phyloP scores from a whole-genome alignment of 2,113 vertebrate genomes.

The Tychaedon coryphoeus region DNA sequence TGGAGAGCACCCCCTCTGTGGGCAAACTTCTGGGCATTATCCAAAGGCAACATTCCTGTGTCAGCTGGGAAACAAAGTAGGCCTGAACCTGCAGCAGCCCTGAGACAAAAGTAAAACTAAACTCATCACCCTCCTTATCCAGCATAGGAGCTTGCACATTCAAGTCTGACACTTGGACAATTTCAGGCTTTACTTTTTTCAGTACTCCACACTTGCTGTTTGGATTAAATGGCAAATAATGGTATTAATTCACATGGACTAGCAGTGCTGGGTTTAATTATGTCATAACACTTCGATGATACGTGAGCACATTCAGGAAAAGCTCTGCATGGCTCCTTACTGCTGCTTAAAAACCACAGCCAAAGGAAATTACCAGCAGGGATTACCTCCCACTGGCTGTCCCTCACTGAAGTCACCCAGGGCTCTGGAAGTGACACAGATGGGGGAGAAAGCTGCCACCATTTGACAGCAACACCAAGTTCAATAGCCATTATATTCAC shows the following conservation, averaged over 20 bases:
- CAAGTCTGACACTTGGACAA: background rate
- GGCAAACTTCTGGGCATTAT: background rate
- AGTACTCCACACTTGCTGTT: background rate
- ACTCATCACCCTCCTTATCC: background rate
- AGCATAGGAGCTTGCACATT: background rate
- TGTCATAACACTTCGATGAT: background rate
- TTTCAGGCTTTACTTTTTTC: background rate
- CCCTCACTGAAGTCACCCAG: background rate
- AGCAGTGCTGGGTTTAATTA: background rate
- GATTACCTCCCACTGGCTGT: background rate
- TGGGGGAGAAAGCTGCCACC: background rate
- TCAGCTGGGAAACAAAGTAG: background rate
- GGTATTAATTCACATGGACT: background rate
- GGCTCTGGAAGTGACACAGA: background rate
- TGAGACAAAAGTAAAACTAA: background rate
- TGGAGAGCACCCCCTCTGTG: background rate
- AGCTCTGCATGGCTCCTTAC: background rate
- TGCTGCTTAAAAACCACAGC: background rate
- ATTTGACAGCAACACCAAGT: background rate
- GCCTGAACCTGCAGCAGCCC: background rate
- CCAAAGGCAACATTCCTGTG: background rate
- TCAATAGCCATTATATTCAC: slow-evolving; percentile 33
- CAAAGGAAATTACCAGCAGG: background rate
- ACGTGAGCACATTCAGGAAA: background rate
- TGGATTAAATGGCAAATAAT: background rate